A percentile compares a stretch with the other conserved stretches of the same genome.
phyloP scores from a whole-genome alignment of 2,888 invertebrate genomes.

The Julus scanicus region DNA sequence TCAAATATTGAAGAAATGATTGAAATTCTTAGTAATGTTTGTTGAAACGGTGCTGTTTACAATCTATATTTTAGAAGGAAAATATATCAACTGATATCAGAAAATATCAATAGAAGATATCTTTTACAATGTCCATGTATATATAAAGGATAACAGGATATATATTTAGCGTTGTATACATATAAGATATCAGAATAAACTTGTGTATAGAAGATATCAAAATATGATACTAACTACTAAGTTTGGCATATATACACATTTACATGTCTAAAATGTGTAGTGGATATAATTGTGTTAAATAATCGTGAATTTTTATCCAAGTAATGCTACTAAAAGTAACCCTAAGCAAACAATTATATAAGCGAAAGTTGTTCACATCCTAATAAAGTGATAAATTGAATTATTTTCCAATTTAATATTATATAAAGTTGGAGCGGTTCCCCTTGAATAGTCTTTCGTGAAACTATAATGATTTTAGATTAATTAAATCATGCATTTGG shows the following conservation, averaged over 20 bases:
- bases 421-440: neutral
- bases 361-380: no score
- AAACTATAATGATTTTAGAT: neutral
- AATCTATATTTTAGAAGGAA: neutral
- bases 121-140: no score
- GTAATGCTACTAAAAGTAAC: neutral
- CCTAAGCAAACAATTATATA: neutral
- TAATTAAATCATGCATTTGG: neutral
- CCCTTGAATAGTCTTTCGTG: neutral
- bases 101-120: no score
- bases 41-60: neutral
- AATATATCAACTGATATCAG: no score
- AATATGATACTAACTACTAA: no score
- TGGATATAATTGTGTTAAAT: neutral
- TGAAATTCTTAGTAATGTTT: neutral
- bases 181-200: no score
- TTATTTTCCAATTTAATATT: neutral
- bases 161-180: no score
- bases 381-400: neutral
- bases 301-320: neutral
- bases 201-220: no score
- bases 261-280: no score
- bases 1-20: neutral
- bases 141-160: no score
- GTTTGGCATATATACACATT: no score